Base-by-base conservation (phyloP, 2,888 invertebrate genomes). In the Epsilonema sp. region DNA sequence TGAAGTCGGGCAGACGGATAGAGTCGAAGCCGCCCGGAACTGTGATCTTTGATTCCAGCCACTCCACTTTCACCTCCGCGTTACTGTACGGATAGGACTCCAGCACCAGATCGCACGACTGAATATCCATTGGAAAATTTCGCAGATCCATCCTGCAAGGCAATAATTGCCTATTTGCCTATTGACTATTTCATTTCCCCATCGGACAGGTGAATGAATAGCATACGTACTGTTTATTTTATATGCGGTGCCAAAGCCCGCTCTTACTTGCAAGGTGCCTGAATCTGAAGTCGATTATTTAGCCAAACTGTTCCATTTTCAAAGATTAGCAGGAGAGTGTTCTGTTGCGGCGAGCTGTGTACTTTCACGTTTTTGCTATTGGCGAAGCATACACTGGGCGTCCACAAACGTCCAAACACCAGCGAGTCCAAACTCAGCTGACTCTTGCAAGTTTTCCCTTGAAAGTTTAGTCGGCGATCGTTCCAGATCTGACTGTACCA, bases 271-370 rank as follows among this genome's bases (percentile, higher is more conserved):
- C n/a, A n/a, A 3, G 47, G 47, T 2, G 16, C 43, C n/a, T 47
- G 26, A 8, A 31, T 16, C 31, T 16, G 8, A 16, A 31, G 8
- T 16, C 47, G 21, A 37, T 47, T 45, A 26, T 47, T 47, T 4
- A 47, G 22, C 47, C 47, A 47, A 5, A 47, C 47, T 22, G 47
- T 47, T 5, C 47, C 47, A 31, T 47, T 47, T 16, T 42, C 43
- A 45, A 47, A 47, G 16, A 47, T 43, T 20, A 47, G 23, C 13
- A 47, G 20, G 5, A 47, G 25, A 25, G 45, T 45, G 25, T 47
- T 47, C 13, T 31, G 23, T 16, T 21, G 21, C 2, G 47, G 47
- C 20, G 47, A 47, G 11, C 41, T n/a, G n/a, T n/a, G n/a, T n/a
- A n/a, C n/a, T n/a, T n/a, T n/a, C n/a, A n/a, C n/a, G n/a, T n/a